Percentiles rank a stretch among this genome's conserved stretches.
Conservation (phyloP, 2,113 vertebrate species). For the Indicator maculatus region DNA sequence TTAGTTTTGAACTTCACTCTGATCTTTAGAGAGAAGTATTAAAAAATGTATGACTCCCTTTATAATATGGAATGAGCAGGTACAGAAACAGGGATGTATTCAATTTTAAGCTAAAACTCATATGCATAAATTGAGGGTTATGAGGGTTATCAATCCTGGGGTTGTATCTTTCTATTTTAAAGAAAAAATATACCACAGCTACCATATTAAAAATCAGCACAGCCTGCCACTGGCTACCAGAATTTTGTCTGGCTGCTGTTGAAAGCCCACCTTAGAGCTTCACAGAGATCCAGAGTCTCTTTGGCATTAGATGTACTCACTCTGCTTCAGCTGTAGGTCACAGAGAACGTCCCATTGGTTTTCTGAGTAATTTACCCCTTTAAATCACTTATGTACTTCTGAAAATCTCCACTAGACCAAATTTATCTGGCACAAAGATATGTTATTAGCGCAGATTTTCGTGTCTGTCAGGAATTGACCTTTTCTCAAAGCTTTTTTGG, state of each 20-base stretch:
- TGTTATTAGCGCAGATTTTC: constrained; percentile 34
- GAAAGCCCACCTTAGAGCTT: not conserved
- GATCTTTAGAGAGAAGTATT: not conserved
- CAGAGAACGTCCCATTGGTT: not conserved
- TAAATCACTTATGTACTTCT: constrained; percentile 49
- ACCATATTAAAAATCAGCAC: not conserved
- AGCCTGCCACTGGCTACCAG: not conserved
- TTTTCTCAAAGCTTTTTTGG: constrained; percentile 61
- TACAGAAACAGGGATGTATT: not conserved
- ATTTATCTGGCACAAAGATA: constrained; percentile 41
- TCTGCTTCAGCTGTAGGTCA: not conserved
- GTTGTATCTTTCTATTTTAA: not conserved
- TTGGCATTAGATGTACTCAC: not conserved
- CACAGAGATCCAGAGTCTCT: not conserved
- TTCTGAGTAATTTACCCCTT: not conserved
- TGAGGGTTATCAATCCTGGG: not conserved
- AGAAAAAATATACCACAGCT: not conserved
- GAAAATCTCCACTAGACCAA: constrained; percentile 18
- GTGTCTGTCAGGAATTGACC: constrained; percentile 51
- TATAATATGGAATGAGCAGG: not conserved
- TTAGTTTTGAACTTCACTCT: not conserved
- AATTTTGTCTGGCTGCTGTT: not conserved
- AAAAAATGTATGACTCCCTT: not conserved
- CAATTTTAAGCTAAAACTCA: not conserved
- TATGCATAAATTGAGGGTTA: not conserved